phyloP scores from a whole-genome alignment of 2,113 vertebrate genomes.

The Rhinolophus ferrumequinum region DNA sequence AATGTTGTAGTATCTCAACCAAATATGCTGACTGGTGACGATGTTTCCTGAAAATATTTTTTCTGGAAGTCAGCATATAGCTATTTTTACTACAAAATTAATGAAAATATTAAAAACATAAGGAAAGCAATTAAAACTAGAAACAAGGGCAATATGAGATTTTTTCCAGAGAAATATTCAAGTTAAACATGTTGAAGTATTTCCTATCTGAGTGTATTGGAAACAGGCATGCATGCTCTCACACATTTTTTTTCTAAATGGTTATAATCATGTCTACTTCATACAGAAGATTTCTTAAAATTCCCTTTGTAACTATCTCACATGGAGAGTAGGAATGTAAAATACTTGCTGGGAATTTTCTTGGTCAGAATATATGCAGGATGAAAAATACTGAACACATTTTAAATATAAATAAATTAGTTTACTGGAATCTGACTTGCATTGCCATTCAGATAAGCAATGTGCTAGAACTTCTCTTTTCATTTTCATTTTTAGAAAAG shows the following conservation, averaged over 20 bases:
- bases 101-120: background rate
- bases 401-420: background rate
- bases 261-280: background rate
- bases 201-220: background rate
- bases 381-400: background rate
- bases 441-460: background rate
- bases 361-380: background rate
- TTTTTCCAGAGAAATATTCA: background rate
- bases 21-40: background rate
- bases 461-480: background rate
- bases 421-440: conserved; percentile 40
- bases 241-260: background rate
- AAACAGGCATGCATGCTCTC: background rate
- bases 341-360: background rate
- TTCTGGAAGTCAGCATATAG: background rate
- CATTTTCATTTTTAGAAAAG: conserved; percentile 29
- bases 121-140: background rate
- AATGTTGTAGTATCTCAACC: background rate
- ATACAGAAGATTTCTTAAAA: background rate
- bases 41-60: background rate
- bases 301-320: background rate
- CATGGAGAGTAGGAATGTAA: background rate
- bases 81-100: conserved; percentile 4
- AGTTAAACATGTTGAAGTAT: background rate
- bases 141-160: background rate